Evolutionary conservation across 2,888 invertebrate species (phyloP).

Genomic region (Ophion obscuratus): DNA sequence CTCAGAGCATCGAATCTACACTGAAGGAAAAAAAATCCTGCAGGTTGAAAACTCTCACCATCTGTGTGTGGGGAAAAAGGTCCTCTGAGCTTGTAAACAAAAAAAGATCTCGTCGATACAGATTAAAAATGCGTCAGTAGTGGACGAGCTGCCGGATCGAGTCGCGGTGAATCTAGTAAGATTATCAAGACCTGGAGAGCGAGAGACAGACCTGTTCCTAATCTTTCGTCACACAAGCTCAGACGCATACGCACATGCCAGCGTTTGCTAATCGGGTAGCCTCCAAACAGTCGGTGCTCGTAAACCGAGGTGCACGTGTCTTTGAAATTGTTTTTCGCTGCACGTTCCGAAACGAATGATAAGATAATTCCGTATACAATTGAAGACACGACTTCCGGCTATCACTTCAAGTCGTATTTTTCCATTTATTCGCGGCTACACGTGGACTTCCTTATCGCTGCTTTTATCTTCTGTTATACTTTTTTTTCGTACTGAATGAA

Average conservation of each 20-base stretch:
- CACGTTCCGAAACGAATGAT: neutral
- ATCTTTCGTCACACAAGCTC: neutral
- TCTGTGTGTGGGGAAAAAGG: no score
- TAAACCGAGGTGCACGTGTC: neutral
- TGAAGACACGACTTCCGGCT: neutral
- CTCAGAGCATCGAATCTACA: no score
- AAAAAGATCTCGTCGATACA: no score
- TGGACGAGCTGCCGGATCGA: no score
- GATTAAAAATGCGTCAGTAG: no score
- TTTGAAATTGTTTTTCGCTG: neutral
- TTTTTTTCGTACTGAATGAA: neutral
- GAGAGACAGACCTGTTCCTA: neutral
- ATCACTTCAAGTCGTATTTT: neutral
- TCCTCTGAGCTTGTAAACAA: no score
- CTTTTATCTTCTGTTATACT: neutral
- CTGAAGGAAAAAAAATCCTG: no score
- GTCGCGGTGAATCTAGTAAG: no score
- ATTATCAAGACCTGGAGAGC: no score
- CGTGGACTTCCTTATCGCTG: neutral
- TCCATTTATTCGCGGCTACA: neutral
- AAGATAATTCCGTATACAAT: conserved; percentile 3
- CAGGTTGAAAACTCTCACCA: no score
- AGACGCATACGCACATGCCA: neutral
- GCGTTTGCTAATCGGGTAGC: neutral
- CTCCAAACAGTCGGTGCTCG: neutral